Evolutionary conservation across 1,140 invertebrate genomes (phyloP).

Genomic region (Lasioglossum albipes): DNA sequence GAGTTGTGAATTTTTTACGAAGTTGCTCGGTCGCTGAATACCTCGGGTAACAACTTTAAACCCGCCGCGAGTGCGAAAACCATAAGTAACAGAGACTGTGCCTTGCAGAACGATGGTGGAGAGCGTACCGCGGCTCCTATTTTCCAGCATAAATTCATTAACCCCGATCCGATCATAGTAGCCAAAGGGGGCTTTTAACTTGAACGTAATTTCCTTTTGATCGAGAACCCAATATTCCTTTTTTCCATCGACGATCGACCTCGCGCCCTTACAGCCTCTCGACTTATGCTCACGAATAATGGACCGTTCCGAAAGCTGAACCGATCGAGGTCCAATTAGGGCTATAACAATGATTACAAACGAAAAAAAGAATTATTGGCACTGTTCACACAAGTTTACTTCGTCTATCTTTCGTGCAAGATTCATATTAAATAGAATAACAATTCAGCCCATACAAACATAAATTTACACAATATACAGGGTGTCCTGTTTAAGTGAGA

Average conservation of each 20-base stretch:
- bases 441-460: no score
- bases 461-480: no score
- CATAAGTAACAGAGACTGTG: not conserved
- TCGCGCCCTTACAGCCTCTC: not conserved
- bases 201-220: constrained; percentile 65
- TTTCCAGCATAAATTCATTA: constrained; percentile 14
- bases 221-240: constrained; percentile 64
- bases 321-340: no score
- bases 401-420: no score
- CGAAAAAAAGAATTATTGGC: no score
- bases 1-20: not conserved
- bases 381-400: no score
- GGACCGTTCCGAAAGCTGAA: no score
- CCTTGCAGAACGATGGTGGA: not conserved
- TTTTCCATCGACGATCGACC: not conserved
- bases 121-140: not conserved
- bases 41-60: not conserved
- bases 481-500: no score
- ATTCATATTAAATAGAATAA: no score
- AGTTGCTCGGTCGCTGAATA: not conserved
- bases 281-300: not conserved
- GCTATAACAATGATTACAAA: no score
- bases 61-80: not conserved
- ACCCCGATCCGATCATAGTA: not conserved
- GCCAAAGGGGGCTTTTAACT: constrained; percentile 57